Evolutionary conservation across 2,888 invertebrate genomes (phyloP), one percentile per base, ranked within the genome.

Genomic region (Nymphalis c-album): DNA sequence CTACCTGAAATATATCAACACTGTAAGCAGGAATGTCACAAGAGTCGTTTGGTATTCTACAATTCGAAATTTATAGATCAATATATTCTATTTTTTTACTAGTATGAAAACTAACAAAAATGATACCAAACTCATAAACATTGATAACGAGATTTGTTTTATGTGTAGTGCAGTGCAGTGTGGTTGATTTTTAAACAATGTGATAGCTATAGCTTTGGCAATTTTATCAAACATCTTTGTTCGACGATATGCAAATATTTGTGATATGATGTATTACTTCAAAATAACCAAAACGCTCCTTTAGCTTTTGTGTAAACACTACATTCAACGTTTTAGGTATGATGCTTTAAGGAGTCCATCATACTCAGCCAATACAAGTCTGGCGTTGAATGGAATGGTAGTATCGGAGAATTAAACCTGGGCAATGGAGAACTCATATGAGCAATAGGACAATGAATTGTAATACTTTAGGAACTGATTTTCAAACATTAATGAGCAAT

Each of bases 21-120:
- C 6, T 31, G 26, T 97, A 96, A 98, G 96, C 97, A 98, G 26
- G 26, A 31, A 31, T 98, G 83, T 95, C 95, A 35, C 97, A 94
- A 85, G 94, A 95, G 4, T 97, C 97, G 83, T 97, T 96, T 0
- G 98, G 98, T 72, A 96, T 95, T 31, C 98, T 98, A 74, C 96
- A 86, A 98, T 98, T 10, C 96, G 93, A 79, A 97, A 96, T 72
- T 96, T 85, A 86, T 97, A 95, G 84, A 96, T 91, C n/a, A 94
- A 90, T 77, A 96, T 51, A 0, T 95, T 93, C 83, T 97, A 97
- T 0, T 93, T 93, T 17, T 86, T 84, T 35, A 75, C 71, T 93
- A 90, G 75, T 94, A 94, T 93, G 93, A 94, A 63, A 86, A 67
- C 83, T 82, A 0, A 61, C 48, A 4, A 85, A 35, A 78, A 93